Conservation (phyloP, 2,797 vertebrate species). For the Decapterus maruadsi region DNA sequence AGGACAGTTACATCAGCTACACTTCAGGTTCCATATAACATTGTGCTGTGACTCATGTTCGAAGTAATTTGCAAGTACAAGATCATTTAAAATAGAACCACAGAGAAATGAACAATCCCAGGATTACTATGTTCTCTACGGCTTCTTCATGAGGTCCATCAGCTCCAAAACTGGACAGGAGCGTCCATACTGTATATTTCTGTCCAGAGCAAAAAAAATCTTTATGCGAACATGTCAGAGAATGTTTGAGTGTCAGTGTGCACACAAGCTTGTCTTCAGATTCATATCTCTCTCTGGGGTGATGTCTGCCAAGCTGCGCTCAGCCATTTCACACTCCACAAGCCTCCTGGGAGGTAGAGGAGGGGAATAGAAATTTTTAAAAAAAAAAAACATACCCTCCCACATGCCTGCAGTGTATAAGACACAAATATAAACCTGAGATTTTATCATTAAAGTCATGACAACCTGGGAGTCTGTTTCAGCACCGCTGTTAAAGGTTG, state of each 20-base stretch:
- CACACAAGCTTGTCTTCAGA: constrained; percentile 1
- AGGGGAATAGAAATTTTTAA: no score
- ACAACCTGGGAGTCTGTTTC: constrained; percentile 31
- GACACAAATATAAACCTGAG: constrained; percentile 43
- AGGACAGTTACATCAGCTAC: no score
- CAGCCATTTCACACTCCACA: constrained; percentile 57
- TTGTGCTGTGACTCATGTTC: background rate
- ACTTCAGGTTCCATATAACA: background rate
- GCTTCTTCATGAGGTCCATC: background rate
- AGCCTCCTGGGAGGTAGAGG: constrained; percentile 15
- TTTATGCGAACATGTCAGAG: background rate
- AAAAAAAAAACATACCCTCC: constrained; percentile 9
- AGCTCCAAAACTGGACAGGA: background rate
- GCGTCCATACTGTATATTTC: background rate
- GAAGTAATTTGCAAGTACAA: background rate
- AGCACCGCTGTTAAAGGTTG: constrained; percentile 13
- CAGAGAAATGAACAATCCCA: background rate
- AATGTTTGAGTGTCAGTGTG: constrained; percentile 2
- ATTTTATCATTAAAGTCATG: constrained; percentile 29
- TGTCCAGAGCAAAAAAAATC: background rate
- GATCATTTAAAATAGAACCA: background rate
- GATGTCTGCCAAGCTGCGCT: constrained; percentile 31
- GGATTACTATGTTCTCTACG: background rate
- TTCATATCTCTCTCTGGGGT: constrained; percentile 27
- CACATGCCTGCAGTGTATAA: constrained; percentile 5